Conservation (phyloP, 2,113 vertebrate genomes). For the Poicephalus gulielmi region DNA sequence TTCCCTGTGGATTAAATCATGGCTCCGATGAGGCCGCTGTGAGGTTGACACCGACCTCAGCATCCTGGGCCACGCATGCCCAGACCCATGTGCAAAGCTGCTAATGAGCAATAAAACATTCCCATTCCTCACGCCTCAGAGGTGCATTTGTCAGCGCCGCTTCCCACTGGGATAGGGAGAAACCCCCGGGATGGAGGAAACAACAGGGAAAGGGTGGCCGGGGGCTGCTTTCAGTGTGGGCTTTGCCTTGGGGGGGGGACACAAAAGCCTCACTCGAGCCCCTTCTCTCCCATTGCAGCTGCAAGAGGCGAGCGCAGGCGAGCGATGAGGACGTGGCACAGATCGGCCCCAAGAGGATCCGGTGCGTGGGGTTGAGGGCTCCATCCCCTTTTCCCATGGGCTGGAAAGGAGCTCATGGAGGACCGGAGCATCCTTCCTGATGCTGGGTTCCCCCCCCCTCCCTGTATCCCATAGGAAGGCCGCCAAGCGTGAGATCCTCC, state of each 20-base stretch:
- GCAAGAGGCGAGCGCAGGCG: neutral
- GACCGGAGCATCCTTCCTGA: neutral
- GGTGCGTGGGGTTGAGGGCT: slow-evolving; percentile 18
- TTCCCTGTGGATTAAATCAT: neutral
- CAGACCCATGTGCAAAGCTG: neutral
- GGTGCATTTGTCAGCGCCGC: neutral
- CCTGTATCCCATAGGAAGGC: slow-evolving; percentile 71
- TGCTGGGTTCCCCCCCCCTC: too few species aligned
- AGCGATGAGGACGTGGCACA: slow-evolving; percentile 69
- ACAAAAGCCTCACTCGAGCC: neutral
- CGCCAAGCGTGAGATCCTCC: slow-evolving; percentile 76
- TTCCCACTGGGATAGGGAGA: neutral
- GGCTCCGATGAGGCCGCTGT: neutral
- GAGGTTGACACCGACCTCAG: neutral
- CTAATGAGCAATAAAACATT: neutral
- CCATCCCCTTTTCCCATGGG: neutral
- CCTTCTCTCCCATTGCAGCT: slow-evolving; percentile 22
- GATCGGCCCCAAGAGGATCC: slow-evolving; percentile 76
- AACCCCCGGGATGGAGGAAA: neutral
- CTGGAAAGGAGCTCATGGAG: neutral
- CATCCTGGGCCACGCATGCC: neutral
- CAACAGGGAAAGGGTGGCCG: neutral
- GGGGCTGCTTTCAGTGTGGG: neutral
- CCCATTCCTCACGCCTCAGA: neutral
- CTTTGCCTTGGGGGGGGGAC: neutral